Percentiles rank a stretch among this genome's conserved stretches.
phyloP scores from a whole-genome alignment of 2,113 vertebrate genomes.

The Bucco capensis region DNA sequence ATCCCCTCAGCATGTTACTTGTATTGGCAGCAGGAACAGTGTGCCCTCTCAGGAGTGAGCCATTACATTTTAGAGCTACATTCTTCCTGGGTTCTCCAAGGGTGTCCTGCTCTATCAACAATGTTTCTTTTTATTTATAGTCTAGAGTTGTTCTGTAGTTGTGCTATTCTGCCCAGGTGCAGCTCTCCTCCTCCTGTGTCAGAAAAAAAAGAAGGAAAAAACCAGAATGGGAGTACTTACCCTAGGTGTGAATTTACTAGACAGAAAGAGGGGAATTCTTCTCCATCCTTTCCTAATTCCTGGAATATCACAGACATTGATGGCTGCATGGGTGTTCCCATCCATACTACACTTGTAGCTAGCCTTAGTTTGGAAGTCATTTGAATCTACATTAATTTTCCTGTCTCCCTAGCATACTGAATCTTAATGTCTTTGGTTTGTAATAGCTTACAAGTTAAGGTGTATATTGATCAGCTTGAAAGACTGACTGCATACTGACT shows the following conservation, averaged over 20 bases:
- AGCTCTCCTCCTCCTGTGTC: neutral
- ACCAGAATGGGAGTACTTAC: neutral
- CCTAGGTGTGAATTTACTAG: neutral
- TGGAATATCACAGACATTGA: neutral
- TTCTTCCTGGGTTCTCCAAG: neutral
- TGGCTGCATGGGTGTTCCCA: no score
- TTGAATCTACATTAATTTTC: no score
- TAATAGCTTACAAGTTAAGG: neutral
- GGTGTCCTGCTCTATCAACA: neutral
- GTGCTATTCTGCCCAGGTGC: neutral
- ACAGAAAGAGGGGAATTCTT: neutral
- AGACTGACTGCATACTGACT: fast-evolving
- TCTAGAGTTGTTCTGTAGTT: neutral
- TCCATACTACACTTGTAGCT: no score
- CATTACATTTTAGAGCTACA: neutral
- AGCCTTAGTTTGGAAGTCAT: no score
- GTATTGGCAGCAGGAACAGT: neutral
- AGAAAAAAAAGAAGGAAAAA: no score
- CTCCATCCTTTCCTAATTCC: neutral
- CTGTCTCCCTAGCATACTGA: neutral
- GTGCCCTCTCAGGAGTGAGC: neutral
- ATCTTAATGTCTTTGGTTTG: neutral
- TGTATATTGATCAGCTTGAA: neutral
- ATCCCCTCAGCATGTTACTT: neutral
- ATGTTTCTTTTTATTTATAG: neutral